phyloP scores from a whole-genome alignment of 2,797 vertebrate species.

The Siniperca undulata region DNA sequence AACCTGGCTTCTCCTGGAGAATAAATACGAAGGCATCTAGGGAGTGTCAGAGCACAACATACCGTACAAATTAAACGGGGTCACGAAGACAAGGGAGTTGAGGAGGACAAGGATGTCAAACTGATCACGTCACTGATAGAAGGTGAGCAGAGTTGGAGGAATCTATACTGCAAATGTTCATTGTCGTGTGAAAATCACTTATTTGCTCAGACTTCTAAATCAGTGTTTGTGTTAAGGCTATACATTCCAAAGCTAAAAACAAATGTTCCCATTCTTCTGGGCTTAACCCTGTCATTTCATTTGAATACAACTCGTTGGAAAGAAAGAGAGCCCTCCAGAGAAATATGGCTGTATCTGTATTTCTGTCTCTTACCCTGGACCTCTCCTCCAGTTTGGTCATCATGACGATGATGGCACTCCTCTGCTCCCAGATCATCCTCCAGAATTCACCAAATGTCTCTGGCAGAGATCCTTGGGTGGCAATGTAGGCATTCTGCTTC shows the following conservation, averaged over 20 bases:
- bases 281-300: background rate
- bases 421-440: slow-evolving; percentile 99
- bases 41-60: slow-evolving; percentile 12
- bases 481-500: slow-evolving; percentile 98
- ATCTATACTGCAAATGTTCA: background rate
- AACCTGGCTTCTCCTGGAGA: slow-evolving; percentile 11
- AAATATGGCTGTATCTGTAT: background rate
- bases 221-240: background rate
- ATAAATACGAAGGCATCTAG: slow-evolving; percentile 37
- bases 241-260: background rate
- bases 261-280: background rate
- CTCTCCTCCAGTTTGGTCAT: slow-evolving; percentile 99
- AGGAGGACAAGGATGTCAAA: background rate
- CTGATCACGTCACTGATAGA: background rate
- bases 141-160: background rate
- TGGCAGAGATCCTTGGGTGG: slow-evolving; percentile 94
- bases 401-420: slow-evolving; percentile 97
- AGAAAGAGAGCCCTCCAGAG: background rate
- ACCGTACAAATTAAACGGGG: slow-evolving; percentile 20
- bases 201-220: background rate
- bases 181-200: background rate
- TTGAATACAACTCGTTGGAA: background rate
- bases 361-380: slow-evolving; percentile 90
- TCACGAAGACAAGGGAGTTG: background rate
- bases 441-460: slow-evolving; percentile 99